phyloP scores from a whole-genome alignment of 2,113 vertebrate species.

The Corydoras sp. region DNA sequence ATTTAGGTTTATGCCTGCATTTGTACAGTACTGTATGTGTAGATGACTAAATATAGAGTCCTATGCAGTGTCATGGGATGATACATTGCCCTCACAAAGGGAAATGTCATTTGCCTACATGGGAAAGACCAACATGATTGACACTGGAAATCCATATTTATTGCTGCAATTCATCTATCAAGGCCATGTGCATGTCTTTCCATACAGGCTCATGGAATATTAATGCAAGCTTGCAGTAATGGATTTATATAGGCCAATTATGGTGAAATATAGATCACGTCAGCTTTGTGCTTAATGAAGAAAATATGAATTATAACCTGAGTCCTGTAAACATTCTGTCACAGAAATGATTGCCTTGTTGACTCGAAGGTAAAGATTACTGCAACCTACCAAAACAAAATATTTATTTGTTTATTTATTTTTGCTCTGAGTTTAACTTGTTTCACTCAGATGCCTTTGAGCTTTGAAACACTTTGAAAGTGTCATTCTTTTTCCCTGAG shows the following conservation, averaged over 20 bases:
- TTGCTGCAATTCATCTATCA: constrained; percentile 41
- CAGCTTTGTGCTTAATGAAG: constrained; percentile 42
- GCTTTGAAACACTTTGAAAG: neutral
- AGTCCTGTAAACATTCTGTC: constrained; percentile 31
- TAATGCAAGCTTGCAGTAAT: constrained; percentile 42
- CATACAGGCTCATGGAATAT: constrained; percentile 44
- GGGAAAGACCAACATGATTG: constrained; percentile 18
- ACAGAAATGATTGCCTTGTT: constrained; percentile 25
- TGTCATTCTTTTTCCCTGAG: neutral
- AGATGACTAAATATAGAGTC: too few relatives aligned
- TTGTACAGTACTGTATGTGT: too few relatives aligned
- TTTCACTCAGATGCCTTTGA: too few relatives aligned
- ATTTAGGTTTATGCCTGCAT: too few relatives aligned
- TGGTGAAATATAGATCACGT: constrained; percentile 47
- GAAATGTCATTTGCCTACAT: constrained; percentile 37
- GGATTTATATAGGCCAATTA: constrained; percentile 48
- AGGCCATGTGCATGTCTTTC: constrained; percentile 12
- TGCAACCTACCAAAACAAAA: too few relatives aligned
- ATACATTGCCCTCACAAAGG: constrained; percentile 43
- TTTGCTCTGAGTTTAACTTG: neutral
- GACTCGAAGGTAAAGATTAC: constrained; percentile 36
- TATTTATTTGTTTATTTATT: neutral
- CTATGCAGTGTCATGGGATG: constrained; percentile 6
- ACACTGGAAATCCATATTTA: constrained; percentile 41
- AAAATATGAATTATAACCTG: constrained; percentile 48